Evolutionary conservation across 2,797 vertebrate species (phyloP), one percentile per base, ranked within the genome.

Genomic region (Pteropus rufus): DNA sequence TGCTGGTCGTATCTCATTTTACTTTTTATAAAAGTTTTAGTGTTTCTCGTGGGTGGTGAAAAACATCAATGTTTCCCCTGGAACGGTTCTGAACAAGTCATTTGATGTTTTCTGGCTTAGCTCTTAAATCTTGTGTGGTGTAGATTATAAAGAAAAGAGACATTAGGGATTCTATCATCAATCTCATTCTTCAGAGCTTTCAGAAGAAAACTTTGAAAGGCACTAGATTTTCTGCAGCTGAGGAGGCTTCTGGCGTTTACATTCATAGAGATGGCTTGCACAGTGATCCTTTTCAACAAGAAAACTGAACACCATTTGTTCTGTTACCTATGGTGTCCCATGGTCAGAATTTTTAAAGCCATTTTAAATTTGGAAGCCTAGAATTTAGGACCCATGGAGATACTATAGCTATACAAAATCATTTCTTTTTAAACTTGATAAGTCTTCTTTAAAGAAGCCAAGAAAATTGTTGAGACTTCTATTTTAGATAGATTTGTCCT

Each of bases 21-120:
- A 91, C 9, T 92, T 97, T 97, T 96, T 88, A n/a, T 97, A 96
- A 98, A 95, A 96, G 90, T 89, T 34, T 88, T 80, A 96, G 79
- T 83, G 79, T 92, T 97, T 96, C 93, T 92, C n/a, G 24, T 97
- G 44, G 89, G 0, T 29, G 80, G 92, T 52, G 96, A 96, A 94
- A 67, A 96, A 96, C 83, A 94, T 95, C 84, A 97, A 10, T 88
- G 93, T 97, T 98, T 98, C 54, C 95, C 65, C 76, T 95, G 56
- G 93, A 96, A 82, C 89, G 81, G 60, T 77, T 95, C 86, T 73
- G 83, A 36, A 91, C 64, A 90, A 82, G 15, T 41, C 3, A 29
- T 97, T 97, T 90, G 87, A 3, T 91, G 4, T 96, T 97, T 97
- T 91, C 95, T 92, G 49, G 49, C 49, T 97, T 96, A 94, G 94